These are phyloP conservation scores for Holothuria scabra DNA, from an alignment of 53 echinoderm and acorn worm species.

Conservation along the genomic window DNA sequence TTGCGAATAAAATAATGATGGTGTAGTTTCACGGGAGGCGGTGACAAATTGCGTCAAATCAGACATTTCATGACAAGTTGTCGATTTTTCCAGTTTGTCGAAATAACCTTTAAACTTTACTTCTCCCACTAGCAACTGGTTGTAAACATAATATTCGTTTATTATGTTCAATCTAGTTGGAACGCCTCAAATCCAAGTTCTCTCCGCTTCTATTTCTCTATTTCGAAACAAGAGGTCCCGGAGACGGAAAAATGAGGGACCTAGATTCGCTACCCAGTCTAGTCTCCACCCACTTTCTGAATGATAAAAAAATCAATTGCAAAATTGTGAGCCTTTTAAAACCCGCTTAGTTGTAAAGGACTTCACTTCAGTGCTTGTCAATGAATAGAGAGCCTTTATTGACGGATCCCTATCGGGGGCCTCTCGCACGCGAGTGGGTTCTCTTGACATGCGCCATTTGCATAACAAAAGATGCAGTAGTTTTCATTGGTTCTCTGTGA, in stretches of 20 bases:
- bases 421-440: constrained; percentile 32
- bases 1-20: no score
- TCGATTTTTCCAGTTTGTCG: no score
- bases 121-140: not conserved
- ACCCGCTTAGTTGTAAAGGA: not conserved
- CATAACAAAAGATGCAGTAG: constrained; percentile 38
- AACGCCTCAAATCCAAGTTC: no score
- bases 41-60: no score
- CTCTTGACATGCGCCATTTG: constrained; percentile 26
- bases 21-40: no score
- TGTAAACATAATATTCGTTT: not conserved
- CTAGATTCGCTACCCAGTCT: not conserved
- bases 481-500: constrained; percentile 20
- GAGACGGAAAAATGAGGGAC: no score
- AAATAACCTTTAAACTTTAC: no score
- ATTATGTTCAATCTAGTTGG: no score
- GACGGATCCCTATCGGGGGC: not conserved
- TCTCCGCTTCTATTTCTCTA: no score
- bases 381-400: constrained; percentile 24
- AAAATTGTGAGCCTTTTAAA: not conserved
- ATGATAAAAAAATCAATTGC: constrained; percentile 7
- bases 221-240: no score
- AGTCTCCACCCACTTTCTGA: constrained; percentile 33
- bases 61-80: no score
- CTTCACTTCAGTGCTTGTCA: constrained; percentile 5